Base-by-base conservation (phyloP, 1,140 invertebrate species). In the Drosophila tani region DNA sequence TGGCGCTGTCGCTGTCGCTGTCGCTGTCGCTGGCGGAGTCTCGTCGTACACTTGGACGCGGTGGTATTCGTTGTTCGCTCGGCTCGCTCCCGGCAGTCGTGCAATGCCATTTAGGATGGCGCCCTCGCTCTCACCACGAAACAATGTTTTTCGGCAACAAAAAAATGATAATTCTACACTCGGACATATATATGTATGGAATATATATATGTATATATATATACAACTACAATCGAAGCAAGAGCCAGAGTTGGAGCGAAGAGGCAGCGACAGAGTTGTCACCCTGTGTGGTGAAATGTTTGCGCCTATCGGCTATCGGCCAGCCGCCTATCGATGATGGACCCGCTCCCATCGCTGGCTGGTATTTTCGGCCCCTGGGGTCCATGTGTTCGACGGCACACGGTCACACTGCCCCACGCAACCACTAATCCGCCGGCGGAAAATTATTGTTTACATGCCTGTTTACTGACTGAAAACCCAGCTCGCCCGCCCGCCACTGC, bases 21-120 rank as follows among this genome's bases (percentile, higher is more conserved):
- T 55, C 55, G 63, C 59, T 46, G 62, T 63, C 67, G 65, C 51
- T 58, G 69, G 74, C 50, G 79, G 64, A 66, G 57, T 65, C 55
- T 32, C 17, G 55, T 32, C 17, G 55, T 32, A 53, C 40, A 46
- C 63, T 66, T 81, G 73, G 51, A 66, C 59, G 45, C 43, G 38
- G 59, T 91, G 78, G 59, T 87, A 73, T 65, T 88, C 49, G 67
- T 71, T 55, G 64, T 29, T 85, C 56, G 83, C 45, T 85, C 81
- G 51, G 65, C 70, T 88, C 69, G 74, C 67, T 90, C 59, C 55
- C 60, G 66, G 75, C 55, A 57, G 74, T 68, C 67, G 67, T 69
- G 64, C 78, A 90, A 88, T 88, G 83, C 82, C 85, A 90, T 88
- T 88, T 88, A 85, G 81, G 56, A 82, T 81, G 70, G 71, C 58